Base-by-base conservation (phyloP, 2,113 vertebrate species). In the Ranitomeya imitator region DNA sequence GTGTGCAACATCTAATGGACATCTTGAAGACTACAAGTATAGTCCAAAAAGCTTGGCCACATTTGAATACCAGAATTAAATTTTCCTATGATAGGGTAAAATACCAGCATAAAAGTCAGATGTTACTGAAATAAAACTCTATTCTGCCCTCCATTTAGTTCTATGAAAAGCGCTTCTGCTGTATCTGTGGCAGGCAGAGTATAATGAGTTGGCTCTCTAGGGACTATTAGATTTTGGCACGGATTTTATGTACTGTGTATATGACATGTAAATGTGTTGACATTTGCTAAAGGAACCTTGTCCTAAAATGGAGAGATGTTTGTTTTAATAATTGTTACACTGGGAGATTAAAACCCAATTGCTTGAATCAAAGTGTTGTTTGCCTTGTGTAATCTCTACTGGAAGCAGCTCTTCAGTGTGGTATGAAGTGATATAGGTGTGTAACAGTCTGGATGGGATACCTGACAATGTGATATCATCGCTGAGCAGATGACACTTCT, bases 291-390 rank as follows among this genome's bases (percentile, higher is more conserved):
- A 79, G 77, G 63, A 87, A 87, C 86, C 76, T 79, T 80, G 86
- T 87, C 86, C 77, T 80, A 65, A 52, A 80, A 87, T 79, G 63
- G 77, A 71, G 61, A 60, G 63, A 87, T 87, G 86, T 87, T 87
- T 87, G 77, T 63, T 87, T 80, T 87, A 87, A 79, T 87, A 87
- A 87, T 87, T 87, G 78, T 87, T 87, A 87, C 77, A 87, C 77
- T 57, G 86, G 86, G 77, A 87, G 86, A 87, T 87, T 87, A 87
- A 87, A 80, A 80, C 76, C 26, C 86, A 87, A 69, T 87, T 80
- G 86, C 86, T 87, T 79, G 77, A 80, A 87, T 86, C 74, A 79
- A 79, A 79, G 60, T 86, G 63, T 61, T 59, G 57, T 81, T 81
- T 81, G 57, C 79, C 23, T 37, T 37, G 23, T 59, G 55, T 59